phyloP scores from a whole-genome alignment of 2,113 vertebrate genomes.

The Perca fluviatilis region DNA sequence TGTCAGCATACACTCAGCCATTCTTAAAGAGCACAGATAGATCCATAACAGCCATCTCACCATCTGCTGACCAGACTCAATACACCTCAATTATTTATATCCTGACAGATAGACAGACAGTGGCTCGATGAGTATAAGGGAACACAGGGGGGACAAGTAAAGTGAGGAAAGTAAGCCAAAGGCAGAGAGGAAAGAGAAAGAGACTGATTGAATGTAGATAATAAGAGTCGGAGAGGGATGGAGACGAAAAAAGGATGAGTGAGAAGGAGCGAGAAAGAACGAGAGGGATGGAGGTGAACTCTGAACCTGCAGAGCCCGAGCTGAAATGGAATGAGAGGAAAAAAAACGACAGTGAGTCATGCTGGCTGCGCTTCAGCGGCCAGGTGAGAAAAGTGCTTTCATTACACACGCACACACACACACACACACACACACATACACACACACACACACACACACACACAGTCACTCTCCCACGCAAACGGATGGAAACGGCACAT shows the following conservation, averaged over 20 bases:
- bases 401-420: constrained; percentile 13
- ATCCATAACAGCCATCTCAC: constrained; percentile 71
- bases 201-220: constrained; percentile 46
- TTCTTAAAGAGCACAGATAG: constrained; percentile 68
- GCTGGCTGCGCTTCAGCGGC: constrained; percentile 47
- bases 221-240: constrained; percentile 14
- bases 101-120: constrained; percentile 52
- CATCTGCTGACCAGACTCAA: constrained; percentile 81
- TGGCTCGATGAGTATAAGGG: constrained; percentile 32
- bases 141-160: constrained; percentile 37
- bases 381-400: constrained; percentile 49
- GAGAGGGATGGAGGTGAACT: constrained; percentile 62
- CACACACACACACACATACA: background rate
- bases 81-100: constrained; percentile 82
- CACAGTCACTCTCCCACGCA: background rate
- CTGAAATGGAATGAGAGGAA: constrained; percentile 64
- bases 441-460: background rate
- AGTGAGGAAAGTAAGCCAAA: constrained; percentile 35
- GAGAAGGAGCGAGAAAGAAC: constrained; percentile 8
- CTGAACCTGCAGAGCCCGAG: constrained; percentile 58
- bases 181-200: background rate
- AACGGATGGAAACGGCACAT: background rate
- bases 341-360: constrained; percentile 67
- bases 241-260: constrained; percentile 1
- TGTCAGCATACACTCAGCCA: constrained; percentile 65